phyloP scores from a whole-genome alignment of 2,113 vertebrate species.

The Ammodytes marinus region DNA sequence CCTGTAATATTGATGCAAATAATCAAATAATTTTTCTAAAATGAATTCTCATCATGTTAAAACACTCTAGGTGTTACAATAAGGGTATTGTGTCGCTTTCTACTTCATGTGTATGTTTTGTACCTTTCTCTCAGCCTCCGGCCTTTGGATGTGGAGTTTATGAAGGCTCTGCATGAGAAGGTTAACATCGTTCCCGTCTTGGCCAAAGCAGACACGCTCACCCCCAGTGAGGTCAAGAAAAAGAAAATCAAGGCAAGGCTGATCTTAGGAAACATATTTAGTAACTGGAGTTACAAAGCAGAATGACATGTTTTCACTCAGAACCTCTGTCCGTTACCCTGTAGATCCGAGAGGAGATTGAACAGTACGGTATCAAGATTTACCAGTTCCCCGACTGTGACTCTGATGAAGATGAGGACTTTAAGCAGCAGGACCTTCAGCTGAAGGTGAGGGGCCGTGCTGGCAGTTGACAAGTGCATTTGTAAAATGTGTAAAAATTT shows the following conservation, averaged over 20 bases:
- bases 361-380: conserved; percentile 94
- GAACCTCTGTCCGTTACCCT: conserved; percentile 30
- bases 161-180: conserved; percentile 96
- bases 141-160: conserved; percentile 97
- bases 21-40: neutral
- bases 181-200: conserved; percentile 97
- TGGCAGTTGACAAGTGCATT: neutral
- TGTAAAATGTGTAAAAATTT: neutral
- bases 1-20: neutral
- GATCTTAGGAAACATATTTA: neutral
- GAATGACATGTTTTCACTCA: neutral
- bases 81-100: neutral
- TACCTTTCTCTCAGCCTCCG: conserved; percentile 86
- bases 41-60: neutral
- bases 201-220: conserved; percentile 97
- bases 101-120: conserved; percentile 6
- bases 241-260: conserved; percentile 93
- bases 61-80: neutral
- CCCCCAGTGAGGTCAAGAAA: conserved; percentile 91
- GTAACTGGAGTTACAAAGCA: neutral
- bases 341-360: conserved; percentile 96
- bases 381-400: conserved; percentile 98
- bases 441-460: conserved; percentile 88
- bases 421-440: conserved; percentile 95
- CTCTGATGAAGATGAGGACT: conserved; percentile 97